Percentiles rank a stretch among this genome's conserved stretches.
phyloP scores from a whole-genome alignment of 2,797 vertebrate species.

The Gallinago solitaria region DNA sequence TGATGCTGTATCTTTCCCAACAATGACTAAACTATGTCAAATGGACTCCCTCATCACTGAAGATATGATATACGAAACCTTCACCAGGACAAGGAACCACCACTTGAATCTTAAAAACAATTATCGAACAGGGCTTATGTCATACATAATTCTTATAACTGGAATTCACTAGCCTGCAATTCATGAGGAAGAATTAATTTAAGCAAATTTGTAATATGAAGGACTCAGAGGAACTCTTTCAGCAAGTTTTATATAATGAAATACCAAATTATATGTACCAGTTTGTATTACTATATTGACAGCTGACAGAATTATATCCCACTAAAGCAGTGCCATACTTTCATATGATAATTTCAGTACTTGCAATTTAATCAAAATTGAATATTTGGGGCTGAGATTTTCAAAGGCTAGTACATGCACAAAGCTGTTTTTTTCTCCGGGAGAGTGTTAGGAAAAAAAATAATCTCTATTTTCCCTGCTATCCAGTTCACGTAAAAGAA shows the following conservation, averaged over 20 bases:
- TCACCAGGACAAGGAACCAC: background rate
- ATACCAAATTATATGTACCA: background rate
- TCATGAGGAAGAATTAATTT: background rate
- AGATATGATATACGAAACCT: background rate
- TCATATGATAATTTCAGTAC: background rate
- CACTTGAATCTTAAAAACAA: background rate
- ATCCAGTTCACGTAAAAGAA: background rate
- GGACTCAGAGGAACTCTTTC: background rate
- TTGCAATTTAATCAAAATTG: background rate
- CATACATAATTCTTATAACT: background rate
- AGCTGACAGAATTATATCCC: background rate
- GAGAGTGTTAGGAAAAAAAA: background rate
- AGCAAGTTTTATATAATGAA: background rate
- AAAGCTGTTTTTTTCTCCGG: fast-evolving
- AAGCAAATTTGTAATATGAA: background rate
- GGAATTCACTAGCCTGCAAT: background rate
- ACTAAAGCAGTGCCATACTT: background rate
- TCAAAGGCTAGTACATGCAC: background rate
- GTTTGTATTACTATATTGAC: background rate
- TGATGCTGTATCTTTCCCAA: background rate
- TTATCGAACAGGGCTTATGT: background rate
- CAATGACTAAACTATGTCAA: background rate
- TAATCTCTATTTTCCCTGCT: background rate
- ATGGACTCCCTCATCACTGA: background rate
- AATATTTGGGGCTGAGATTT: background rate